These are phyloP conservation scores for Macrotus californicus DNA, from an alignment of 2,113 vertebrate species.

Conservation along the genomic window DNA sequence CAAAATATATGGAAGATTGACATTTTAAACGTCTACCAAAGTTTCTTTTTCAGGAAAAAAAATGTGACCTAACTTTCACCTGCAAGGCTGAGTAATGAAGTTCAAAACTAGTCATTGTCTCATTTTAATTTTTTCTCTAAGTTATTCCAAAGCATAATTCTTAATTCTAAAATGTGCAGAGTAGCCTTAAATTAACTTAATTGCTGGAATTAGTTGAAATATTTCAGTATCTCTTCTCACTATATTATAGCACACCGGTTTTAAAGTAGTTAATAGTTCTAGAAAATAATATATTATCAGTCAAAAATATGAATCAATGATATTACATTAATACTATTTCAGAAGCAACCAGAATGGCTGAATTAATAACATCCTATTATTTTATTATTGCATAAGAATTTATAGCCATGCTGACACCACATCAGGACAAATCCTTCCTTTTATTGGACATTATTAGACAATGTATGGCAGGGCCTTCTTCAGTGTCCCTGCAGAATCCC, in stretches of 20 bases:
- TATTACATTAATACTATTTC: constrained; percentile 72
- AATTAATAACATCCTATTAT: constrained; percentile 77
- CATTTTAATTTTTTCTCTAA: constrained; percentile 49
- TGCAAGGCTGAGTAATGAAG: constrained; percentile 28
- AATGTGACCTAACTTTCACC: constrained; percentile 3
- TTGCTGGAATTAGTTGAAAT: constrained; percentile 75
- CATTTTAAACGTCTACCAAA: constrained; percentile 12
- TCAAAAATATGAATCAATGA: constrained; percentile 80
- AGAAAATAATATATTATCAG: constrained; percentile 79
- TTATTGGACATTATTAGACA: constrained; percentile 70
- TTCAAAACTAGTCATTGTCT: constrained; percentile 34
- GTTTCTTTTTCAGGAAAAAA: constrained; percentile 3
- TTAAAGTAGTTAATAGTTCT: constrained; percentile 78
- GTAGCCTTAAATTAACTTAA: constrained; percentile 79
- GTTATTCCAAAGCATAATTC: constrained; percentile 48
- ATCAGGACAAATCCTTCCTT: constrained; percentile 55
- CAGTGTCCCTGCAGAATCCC: constrained; percentile 49
- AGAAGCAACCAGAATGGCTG: constrained; percentile 75
- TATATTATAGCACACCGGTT: constrained; percentile 58
- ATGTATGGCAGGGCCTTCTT: constrained; percentile 28
- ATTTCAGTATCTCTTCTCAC: constrained; percentile 75
- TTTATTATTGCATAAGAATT: constrained; percentile 78
- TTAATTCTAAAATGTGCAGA: constrained; percentile 54
- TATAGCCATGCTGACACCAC: constrained; percentile 73
- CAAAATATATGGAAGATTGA: background rate